A percentile compares a stretch with the other conserved stretches of the same genome.
Conservation (phyloP, 2,797 vertebrate species). For the Podarcis siculus region DNA sequence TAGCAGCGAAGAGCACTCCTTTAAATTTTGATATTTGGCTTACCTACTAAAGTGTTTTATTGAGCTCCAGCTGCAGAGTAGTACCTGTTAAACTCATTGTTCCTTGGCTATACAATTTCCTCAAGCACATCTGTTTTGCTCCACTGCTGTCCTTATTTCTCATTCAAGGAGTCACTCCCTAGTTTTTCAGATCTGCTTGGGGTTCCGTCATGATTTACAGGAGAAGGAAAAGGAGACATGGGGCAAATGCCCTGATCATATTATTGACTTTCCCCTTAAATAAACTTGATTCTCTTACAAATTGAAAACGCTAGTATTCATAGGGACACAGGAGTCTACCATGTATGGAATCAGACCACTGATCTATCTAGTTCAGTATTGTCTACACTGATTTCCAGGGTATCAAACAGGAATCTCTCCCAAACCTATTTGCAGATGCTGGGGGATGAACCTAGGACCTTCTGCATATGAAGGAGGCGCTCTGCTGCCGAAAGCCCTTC, state of each 20-base stretch:
- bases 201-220: not conserved
- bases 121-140: constrained; percentile 25
- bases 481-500: too few species aligned
- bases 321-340: not conserved
- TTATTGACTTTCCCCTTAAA: not conserved
- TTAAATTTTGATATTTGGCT: constrained; percentile 56
- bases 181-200: constrained; percentile 19
- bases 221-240: not conserved
- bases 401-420: too few species aligned
- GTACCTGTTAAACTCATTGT: constrained; percentile 61
- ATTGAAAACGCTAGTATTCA: not conserved
- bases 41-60: constrained; percentile 38
- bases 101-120: constrained; percentile 24
- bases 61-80: constrained; percentile 56
- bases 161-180: constrained; percentile 29
- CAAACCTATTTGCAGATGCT: too few species aligned
- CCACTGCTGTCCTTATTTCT: not conserved
- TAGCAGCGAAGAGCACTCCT: constrained; percentile 49
- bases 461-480: too few species aligned
- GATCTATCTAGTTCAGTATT: too few species aligned
- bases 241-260: not conserved
- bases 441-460: too few species aligned
- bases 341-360: too few species aligned
- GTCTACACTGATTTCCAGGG: too few species aligned
- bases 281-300: not conserved